Evolutionary conservation across 2,797 vertebrate species (phyloP).

Genomic region (Sus cebifrons): DNA sequence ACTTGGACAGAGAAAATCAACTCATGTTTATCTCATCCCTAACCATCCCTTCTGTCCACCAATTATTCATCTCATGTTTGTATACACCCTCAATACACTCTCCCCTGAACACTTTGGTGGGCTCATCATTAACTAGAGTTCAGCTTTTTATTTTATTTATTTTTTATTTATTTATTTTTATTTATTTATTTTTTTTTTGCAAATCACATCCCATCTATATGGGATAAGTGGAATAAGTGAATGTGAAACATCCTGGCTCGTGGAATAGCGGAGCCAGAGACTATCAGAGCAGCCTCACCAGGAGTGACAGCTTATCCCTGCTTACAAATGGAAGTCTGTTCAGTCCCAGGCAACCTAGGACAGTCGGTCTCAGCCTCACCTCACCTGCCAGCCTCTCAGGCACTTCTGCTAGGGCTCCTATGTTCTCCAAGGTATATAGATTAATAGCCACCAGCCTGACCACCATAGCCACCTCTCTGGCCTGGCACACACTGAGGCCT

Average conservation of each 20-base stretch:
- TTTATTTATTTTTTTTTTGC: neutral
- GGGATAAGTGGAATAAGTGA: no score
- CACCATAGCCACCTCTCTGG: fast-evolving
- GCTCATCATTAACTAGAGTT: neutral
- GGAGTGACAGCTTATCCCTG: no score
- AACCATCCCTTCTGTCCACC: fast-evolving
- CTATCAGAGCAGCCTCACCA: neutral
- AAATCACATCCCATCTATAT: neutral
- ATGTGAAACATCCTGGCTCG: neutral
- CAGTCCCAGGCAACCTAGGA: no score
- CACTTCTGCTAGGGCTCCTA: no score
- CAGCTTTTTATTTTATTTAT: no score
- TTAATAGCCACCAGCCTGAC: neutral
- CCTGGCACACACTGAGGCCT: neutral
- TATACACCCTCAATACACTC: neutral
- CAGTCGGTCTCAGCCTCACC: neutral
- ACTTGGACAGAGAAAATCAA: neutral
- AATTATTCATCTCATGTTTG: no score
- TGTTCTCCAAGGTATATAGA: fast-evolving
- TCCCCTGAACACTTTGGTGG: neutral
- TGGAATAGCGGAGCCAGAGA: neutral
- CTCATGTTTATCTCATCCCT: neutral
- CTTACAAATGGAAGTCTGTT: neutral
- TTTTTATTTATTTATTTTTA: no score
- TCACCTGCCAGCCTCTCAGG: neutral